phyloP scores from a whole-genome alignment of 1,140 invertebrate species.

The Lasaia peninsularis region DNA sequence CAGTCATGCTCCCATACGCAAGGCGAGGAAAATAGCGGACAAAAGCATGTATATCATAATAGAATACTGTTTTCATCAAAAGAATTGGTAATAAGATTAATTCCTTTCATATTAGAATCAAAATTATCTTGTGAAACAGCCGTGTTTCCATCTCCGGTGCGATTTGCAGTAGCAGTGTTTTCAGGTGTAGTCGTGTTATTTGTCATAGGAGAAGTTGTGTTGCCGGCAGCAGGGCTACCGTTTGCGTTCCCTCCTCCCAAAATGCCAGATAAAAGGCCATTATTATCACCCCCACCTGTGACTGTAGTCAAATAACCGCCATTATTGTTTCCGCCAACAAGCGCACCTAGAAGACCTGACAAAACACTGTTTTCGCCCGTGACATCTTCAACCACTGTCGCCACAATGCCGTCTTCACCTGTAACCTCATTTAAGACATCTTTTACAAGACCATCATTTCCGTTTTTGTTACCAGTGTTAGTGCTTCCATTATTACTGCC shows the following conservation, averaged over 20 bases:
- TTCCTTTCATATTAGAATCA: not conserved
- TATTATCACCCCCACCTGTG: not conserved
- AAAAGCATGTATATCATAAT: conserved; percentile 8
- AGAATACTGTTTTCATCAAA: not conserved
- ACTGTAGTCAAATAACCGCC: not conserved
- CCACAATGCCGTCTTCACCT: not conserved
- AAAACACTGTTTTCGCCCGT: not conserved
- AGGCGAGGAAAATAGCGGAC: not conserved
- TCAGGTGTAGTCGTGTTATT: too few relatives aligned
- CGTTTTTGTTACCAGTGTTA: not conserved
- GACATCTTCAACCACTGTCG: not conserved
- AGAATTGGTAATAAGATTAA: not conserved
- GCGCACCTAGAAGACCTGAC: not conserved
- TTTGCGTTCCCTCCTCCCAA: too few relatives aligned
- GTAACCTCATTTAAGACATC: not conserved
- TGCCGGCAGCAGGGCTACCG: too few relatives aligned
- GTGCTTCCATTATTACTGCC: not conserved
- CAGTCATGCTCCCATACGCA: not conserved
- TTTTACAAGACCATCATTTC: not conserved
- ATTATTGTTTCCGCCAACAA: not conserved
- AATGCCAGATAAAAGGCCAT: not conserved
- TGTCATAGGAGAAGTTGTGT: too few relatives aligned
- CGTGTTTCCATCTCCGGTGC: too few relatives aligned
- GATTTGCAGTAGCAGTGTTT: too few relatives aligned
- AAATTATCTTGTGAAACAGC: not conserved